These are phyloP conservation scores for Lutraria lutraria DNA, from an alignment of 2,888 invertebrate genomes.

Conservation along the genomic window DNA sequence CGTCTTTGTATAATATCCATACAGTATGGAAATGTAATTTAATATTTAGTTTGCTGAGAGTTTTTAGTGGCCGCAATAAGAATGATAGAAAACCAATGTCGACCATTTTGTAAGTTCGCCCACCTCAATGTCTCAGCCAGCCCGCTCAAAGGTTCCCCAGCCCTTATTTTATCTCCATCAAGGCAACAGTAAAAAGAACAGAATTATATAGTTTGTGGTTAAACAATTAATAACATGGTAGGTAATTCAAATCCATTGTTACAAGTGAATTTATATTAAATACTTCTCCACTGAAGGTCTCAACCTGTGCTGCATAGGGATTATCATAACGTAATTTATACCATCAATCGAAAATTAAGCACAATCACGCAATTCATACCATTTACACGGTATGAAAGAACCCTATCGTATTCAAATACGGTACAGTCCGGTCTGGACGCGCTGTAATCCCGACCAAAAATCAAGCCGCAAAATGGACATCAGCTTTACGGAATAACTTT, in stretches of 20 bases:
- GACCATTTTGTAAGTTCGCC: too few species aligned
- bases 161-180: too few species aligned
- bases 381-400: neutral
- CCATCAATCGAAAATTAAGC: neutral
- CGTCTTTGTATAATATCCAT: neutral
- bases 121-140: too few species aligned
- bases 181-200: neutral
- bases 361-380: neutral
- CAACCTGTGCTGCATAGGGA: neutral
- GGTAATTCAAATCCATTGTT: too few species aligned
- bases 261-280: neutral
- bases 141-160: too few species aligned
- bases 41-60: too few species aligned
- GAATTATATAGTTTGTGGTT: neutral
- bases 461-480: neutral
- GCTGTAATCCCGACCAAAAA: neutral
- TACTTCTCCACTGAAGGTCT: neutral
- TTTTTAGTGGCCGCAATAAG: too few species aligned
- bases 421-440: neutral
- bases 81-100: too few species aligned
- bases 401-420: neutral
- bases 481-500: neutral
- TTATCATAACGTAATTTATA: slow-evolving; percentile 9
- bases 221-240: too few species aligned
- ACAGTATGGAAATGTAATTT: neutral